Base-by-base conservation (phyloP, 2,797 vertebrate species). In the Anomalospiza imberbis region DNA sequence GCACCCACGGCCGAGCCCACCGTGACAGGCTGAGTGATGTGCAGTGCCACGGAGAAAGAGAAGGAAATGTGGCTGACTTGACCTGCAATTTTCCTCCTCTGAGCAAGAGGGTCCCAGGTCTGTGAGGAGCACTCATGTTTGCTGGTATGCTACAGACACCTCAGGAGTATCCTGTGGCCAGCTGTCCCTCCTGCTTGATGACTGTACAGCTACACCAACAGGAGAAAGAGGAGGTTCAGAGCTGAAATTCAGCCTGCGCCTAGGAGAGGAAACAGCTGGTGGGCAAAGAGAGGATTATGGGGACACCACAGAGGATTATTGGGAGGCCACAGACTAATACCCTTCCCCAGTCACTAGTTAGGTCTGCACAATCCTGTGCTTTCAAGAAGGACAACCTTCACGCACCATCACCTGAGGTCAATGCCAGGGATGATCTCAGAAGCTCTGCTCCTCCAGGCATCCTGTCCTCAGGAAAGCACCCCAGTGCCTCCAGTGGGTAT, bases 401-500 rank as follows among this genome's bases (percentile, higher is more conserved):
- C 22, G 45, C 25, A 34, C 1, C 40, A 44, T 7, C 26, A 53
- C 17, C 28, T 38, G n/a, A 47, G 29, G 22, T 7, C 42, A 67
- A 6, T 40, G 31, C 17, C 31, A 1, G 1, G 25, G 63, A 54
- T 13, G 57, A 36, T 40, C 70, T 13, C 50, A 31, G 62, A 42
- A 79, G 58, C 63, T 55, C 87, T 88, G 76, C 57, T 51, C 48
- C 53, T 83, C 58, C 48, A 10, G 38, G 7, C 13, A 25, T 26
- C 36, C 48, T 51, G n/a, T 29, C 3, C 1, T 13, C 40, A 17
- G 58, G 51, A 65, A 75, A 58, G 63, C 54, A 53, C 2, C 0
- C 31, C 28, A 0, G 0, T 55, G 44, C 16, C 54, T 36, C 47
- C 71, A 63, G 19, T 1, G 1, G 60, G 45, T 1, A 28, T 6